Conservation (phyloP, 2,113 vertebrate genomes). For the Madoqua kirkii region DNA sequence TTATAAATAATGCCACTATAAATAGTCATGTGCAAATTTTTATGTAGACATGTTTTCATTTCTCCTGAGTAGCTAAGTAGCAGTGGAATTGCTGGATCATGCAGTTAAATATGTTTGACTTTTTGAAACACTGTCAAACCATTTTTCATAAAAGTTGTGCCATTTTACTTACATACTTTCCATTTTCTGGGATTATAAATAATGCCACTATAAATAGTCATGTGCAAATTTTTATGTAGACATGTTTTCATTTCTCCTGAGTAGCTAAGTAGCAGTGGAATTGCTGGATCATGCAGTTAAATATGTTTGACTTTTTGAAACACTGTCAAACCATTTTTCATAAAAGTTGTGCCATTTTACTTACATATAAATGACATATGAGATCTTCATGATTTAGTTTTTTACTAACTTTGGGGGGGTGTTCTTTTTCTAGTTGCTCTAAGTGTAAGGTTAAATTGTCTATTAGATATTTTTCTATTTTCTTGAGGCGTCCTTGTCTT, state of each 20-base stretch:
- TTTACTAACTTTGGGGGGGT: background rate
- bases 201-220: background rate
- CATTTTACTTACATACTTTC: background rate
- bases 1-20: background rate
- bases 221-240: background rate
- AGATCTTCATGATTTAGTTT: background rate
- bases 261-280: background rate
- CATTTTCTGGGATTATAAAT: background rate
- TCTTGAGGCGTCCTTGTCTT: background rate
- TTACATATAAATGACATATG: background rate
- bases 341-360: background rate
- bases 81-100: background rate
- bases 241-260: background rate
- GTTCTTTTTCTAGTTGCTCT: background rate
- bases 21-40: background rate
- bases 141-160: background rate
- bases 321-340: background rate
- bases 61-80: background rate
- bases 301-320: background rate
- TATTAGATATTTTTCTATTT: background rate
- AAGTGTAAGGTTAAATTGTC: background rate
- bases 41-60: background rate
- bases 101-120: background rate
- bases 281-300: background rate
- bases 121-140: background rate